Base-by-base conservation (phyloP, 1,140 invertebrate species). In the Psilanteris sp. region DNA sequence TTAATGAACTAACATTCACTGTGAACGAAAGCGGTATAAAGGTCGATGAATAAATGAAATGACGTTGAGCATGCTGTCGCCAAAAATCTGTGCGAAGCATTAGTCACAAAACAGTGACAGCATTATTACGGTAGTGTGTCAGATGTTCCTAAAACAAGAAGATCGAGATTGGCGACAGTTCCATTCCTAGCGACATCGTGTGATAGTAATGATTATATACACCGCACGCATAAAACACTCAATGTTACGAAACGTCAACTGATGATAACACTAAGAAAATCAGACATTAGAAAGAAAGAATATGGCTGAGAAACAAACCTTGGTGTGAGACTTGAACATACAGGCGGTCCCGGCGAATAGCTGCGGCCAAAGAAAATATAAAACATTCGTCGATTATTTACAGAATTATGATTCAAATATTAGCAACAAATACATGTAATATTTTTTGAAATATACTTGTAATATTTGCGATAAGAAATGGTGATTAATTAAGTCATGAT, bases 321-420 rank as follows among this genome's bases (percentile, higher is more conserved):
- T 89, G 75, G 43, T 83, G 67, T 86, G 86, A 78, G 85, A 85
- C 83, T 85, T 88, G 87, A 89, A 88, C 83, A 87, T 85, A 85
- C 86, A 89, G 82, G 85, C 83, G 64, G 87, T 88, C 78, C 88
- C 88, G 57, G 88, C 86, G 77, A 89, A 89, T 75, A 85, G 84
- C 88, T 89, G 88, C 86, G 72, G 85, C 82, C 85, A 80, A 81
- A 73, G 43, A 80, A 83, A 84, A 83, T 61, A 83, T 37, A 68
- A 62, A 52, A 72, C n/a, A 54, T 59, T 54, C 15, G 39, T 74
- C 36, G 31, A 71, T 74, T 78, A 70, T 64, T 55, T 44, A 52
- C 36, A 72, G 9, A 57, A 64, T 55, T 7, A 55, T 52, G 34
- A 39, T n/a, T 31, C 8, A 27, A 13, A 48, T 44, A 41, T 24